These are phyloP conservation scores for Drosophila nikananu DNA, from an alignment of 1,140 invertebrate genomes.

Conservation along the genomic window DNA sequence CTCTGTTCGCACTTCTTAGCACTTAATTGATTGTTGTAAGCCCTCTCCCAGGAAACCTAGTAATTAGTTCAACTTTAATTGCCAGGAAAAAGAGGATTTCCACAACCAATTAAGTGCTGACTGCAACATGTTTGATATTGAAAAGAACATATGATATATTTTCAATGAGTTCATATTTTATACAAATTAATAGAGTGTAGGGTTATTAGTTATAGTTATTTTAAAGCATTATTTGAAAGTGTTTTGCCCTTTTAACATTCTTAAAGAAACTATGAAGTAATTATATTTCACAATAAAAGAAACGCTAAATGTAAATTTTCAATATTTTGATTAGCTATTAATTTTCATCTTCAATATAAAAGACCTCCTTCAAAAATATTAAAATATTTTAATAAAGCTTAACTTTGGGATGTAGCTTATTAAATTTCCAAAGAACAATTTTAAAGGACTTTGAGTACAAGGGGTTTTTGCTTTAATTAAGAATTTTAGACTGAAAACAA, in stretches of 20 bases:
- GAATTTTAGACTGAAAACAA: too few relatives aligned
- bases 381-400: neutral
- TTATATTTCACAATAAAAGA: too few relatives aligned
- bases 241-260: too few relatives aligned
- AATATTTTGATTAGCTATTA: too few relatives aligned
- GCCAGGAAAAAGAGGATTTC: neutral
- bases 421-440: neutral
- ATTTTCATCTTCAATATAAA: neutral
- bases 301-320: too few relatives aligned
- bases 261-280: too few relatives aligned
- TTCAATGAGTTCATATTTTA: neutral
- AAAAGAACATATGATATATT: neutral
- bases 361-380: neutral
- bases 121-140: neutral
- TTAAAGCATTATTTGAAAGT: too few relatives aligned
- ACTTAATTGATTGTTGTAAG: constrained; percentile 20
- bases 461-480: neutral
- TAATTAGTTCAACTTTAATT: constrained; percentile 12
- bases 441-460: neutral
- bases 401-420: neutral
- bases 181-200: neutral
- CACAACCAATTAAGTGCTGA: neutral
- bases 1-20: neutral
- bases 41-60: neutral
- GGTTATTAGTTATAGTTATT: too few relatives aligned